Base-by-base conservation (phyloP, 2,113 vertebrate genomes). In the Anarrhichthys ocellatus region DNA sequence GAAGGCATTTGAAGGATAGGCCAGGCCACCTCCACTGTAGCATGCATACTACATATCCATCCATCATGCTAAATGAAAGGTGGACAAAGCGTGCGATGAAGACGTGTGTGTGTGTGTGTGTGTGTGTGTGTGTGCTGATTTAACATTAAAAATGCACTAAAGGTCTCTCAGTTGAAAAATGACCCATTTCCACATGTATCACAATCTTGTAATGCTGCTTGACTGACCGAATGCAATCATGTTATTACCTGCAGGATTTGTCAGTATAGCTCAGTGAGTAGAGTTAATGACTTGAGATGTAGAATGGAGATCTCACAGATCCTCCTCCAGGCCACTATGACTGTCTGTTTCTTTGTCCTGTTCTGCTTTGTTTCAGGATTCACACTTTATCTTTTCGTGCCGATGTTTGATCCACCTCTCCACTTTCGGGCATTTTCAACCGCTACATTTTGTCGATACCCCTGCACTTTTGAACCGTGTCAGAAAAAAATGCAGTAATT, bases 91-190 rank as follows among this genome's bases (percentile, higher is more conserved):
- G 13, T 36, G 68, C 58, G 52, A 56, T 75, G n/a, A 78, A 75
- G 22, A 68, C 50, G 65, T 29, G 70, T 66, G n/a, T 29, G 17
- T 50, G 48, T n/a, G 46, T 48, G 46, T 50, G 48, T 50, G 22
- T 54, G n/a, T 24, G 14, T 65, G 66, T 42, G 74, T 67, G 24
- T 27, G 17, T 72, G 24, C 27, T n/a, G 40, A 80, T 63, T 83
- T 79, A 68, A 78, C 66, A 79, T 77, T 61, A 73, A 83, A 85
- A 78, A 61, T 52, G 38, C 81, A 89, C 52, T 83, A 80, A 90
- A 80, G 62, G 63, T 89, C 67, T 56, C 59, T 80, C 79, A 72
- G 52, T 81, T 92, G 89, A 94, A 83, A 85, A 91, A 91, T 84
- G 18, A 87, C 81, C 81, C 69, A 73, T 86, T 89, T 83, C 46